Base-by-base conservation (phyloP, 2,888 invertebrate genomes). In the Allacma fusca region DNA sequence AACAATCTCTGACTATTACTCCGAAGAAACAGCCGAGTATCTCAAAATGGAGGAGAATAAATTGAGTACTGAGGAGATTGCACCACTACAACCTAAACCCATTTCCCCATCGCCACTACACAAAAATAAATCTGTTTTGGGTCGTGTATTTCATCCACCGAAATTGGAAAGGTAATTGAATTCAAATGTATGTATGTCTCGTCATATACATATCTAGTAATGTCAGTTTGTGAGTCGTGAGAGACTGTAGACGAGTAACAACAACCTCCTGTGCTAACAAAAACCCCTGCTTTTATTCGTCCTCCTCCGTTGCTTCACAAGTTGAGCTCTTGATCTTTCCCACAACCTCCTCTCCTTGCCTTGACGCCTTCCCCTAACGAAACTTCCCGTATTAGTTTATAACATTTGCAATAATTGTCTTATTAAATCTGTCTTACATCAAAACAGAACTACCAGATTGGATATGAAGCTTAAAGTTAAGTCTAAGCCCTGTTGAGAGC, bases 151-250 rank as follows among this genome's bases (percentile, higher is more conserved):
- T 59, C 80, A 79, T 78, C 82, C 82, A 44, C 81, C 82, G 12
- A 82, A 82, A 73, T 72, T 82, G 71, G 82, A 82, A 77, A 81
- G 82, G 82, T 81, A 80, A 76, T 69, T 70, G 26, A 44, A 44
- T 68, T 57, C 67, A 16, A 57, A 21, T 43, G 26, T 64, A 29
- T 50, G 62, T 62, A 62, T 23, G 26, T 62, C n/a, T 59, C 7
- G 59, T 21, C 23, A 59, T 59, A n/a, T n/a, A n/a, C 19, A n/a
- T 59, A n/a, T 59, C 12, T 59, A n/a, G 7, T n/a, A n/a, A n/a
- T n/a, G n/a, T n/a, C n/a, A n/a, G n/a, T n/a, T n/a, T n/a, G n/a
- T n/a, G n/a, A n/a, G n/a, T n/a, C n/a, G n/a, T n/a, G n/a, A n/a
- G n/a, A n/a, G n/a, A n/a, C n/a, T n/a, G n/a, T n/a, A n/a, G n/a